phyloP scores from a whole-genome alignment of 2,888 invertebrate genomes.

The Baronia brevicornis region DNA sequence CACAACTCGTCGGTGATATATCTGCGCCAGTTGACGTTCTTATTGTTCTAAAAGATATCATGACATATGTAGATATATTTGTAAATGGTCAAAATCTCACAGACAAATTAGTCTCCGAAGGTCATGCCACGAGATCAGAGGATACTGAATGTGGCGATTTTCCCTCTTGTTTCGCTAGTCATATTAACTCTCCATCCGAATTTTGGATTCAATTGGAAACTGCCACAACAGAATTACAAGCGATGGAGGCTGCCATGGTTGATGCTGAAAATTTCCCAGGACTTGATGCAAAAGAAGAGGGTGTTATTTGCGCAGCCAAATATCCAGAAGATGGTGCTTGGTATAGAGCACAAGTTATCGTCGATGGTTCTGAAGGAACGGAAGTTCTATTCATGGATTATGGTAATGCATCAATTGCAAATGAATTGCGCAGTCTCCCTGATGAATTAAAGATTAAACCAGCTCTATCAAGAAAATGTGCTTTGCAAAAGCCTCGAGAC shows the following conservation, averaged over 20 bases:
- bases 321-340: slow-evolving; percentile 79
- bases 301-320: slow-evolving; percentile 78
- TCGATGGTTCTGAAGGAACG: slow-evolving; percentile 70
- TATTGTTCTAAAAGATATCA: slow-evolving; percentile 75
- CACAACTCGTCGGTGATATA: slow-evolving; percentile 63
- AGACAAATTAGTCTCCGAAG: slow-evolving; percentile 75
- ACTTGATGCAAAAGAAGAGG: slow-evolving; percentile 60
- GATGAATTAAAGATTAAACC: slow-evolving; percentile 76
- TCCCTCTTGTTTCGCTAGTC: slow-evolving; percentile 82
- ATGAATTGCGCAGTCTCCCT: slow-evolving; percentile 76
- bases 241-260: slow-evolving; percentile 74
- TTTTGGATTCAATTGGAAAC: slow-evolving; percentile 88
- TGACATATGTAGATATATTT: slow-evolving; percentile 79
- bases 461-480: slow-evolving; percentile 77
- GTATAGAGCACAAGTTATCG: slow-evolving; percentile 80
- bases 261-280: slow-evolving; percentile 72
- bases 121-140: slow-evolving; percentile 73
- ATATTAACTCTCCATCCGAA: slow-evolving; percentile 82
- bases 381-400: slow-evolving; percentile 82
- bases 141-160: slow-evolving; percentile 68
- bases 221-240: slow-evolving; percentile 69
- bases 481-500: slow-evolving; percentile 74
- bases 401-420: slow-evolving; percentile 77
- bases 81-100: slow-evolving; percentile 77
- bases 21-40: slow-evolving; percentile 66